Percentiles rank a stretch among this genome's conserved stretches.
These are phyloP conservation scores for Yponomeuta plumbellus DNA, from an alignment of 2,888 invertebrate genomes.

Conservation along the genomic window DNA sequence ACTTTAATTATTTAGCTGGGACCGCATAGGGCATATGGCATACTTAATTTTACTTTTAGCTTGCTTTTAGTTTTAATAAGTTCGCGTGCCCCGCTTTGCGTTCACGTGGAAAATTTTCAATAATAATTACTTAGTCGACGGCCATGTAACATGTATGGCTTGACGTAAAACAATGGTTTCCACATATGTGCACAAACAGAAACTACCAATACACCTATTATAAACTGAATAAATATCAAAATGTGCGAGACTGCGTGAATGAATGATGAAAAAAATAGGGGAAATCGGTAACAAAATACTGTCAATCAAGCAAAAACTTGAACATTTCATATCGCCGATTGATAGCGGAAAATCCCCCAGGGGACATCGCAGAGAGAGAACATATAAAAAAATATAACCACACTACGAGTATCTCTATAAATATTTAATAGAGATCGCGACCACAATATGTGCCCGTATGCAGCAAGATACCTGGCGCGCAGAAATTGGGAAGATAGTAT, in stretches of 20 bases:
- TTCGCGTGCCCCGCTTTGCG: constrained; percentile 13
- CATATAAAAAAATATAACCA: constrained; percentile 40
- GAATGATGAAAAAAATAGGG: background rate
- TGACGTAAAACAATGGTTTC: constrained; percentile 10
- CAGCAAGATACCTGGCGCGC: constrained; percentile 48
- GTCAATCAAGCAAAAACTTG: background rate
- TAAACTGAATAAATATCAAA: background rate
- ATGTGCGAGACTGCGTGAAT: no score
- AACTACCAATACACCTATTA: background rate
- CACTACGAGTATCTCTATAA: constrained; percentile 43
- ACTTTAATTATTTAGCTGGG: constrained; percentile 1
- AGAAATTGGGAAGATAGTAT: constrained; percentile 74
- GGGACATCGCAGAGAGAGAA: constrained; percentile 22
- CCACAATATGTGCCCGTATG: constrained; percentile 42
- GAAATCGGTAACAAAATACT: constrained; percentile 2
- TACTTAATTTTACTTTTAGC: constrained; percentile 8
- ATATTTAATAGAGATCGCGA: constrained; percentile 53
- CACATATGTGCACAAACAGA: background rate
- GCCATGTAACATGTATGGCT: constrained; percentile 5
- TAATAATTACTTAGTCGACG: background rate
- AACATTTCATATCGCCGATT: constrained; percentile 16
- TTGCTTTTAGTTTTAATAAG: constrained; percentile 8
- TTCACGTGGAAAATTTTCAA: constrained; percentile 5
- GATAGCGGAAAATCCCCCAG: constrained; percentile 11
- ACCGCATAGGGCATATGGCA: constrained; percentile 11